These are phyloP conservation scores for Tinea pellionella DNA, from an alignment of 2,888 invertebrate species.

Conservation along the genomic window DNA sequence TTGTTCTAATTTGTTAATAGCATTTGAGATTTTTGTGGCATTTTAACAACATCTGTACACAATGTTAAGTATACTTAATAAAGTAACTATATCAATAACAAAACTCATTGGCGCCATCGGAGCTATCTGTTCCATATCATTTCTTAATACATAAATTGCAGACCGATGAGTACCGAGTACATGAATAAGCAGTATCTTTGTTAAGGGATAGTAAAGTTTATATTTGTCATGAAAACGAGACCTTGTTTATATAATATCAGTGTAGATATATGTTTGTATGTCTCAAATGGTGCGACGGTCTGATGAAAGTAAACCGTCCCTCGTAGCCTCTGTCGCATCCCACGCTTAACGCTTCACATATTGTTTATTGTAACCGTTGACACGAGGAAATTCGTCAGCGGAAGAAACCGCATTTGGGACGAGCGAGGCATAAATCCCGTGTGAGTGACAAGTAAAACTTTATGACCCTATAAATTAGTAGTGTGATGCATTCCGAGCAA, in stretches of 20 bases:
- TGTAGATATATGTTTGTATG: conserved; percentile 58
- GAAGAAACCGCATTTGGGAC: conserved; percentile 65
- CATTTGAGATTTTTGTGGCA: neutral
- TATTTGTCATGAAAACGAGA: conserved; percentile 37
- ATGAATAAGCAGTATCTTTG: neutral
- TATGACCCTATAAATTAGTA: conserved; percentile 62
- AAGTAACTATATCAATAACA: too few species aligned
- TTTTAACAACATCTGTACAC: neutral
- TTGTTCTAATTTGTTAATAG: conserved; percentile 11
- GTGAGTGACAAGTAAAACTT: conserved; percentile 66
- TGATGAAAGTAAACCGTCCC: conserved; percentile 44
- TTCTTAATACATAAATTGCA: neutral
- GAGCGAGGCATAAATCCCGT: conserved; percentile 52
- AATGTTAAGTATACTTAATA: neutral
- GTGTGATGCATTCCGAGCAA: conserved; percentile 42
- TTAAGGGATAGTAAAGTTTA: neutral
- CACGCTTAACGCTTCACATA: conserved; percentile 33
- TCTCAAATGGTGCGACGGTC: conserved; percentile 35
- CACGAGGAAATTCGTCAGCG: conserved; percentile 62
- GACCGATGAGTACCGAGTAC: neutral
- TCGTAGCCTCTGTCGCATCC: conserved; percentile 42
- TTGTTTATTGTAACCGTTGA: conserved; percentile 52
- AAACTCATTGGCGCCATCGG: conserved; percentile 45
- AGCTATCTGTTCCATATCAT: conserved; percentile 35
- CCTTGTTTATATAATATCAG: conserved; percentile 56